These are phyloP conservation scores for Cinara cedri DNA, from an alignment of 2,888 invertebrate species.

Conservation along the genomic window DNA sequence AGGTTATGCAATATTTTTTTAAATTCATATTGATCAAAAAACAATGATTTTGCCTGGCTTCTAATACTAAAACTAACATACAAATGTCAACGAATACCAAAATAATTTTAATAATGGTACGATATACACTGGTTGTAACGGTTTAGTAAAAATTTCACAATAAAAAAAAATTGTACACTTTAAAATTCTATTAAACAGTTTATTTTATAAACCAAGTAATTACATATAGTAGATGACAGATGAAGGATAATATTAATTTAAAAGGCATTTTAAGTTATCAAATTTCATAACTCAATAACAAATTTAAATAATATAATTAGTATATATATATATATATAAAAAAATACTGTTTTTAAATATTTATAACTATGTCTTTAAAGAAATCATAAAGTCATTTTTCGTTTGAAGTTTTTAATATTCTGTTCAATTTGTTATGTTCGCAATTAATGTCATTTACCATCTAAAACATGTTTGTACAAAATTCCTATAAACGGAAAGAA, in stretches of 20 bases:
- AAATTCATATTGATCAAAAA: too few species aligned
- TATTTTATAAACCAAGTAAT: slow-evolving; percentile 19
- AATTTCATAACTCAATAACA: not conserved
- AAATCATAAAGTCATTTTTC: slow-evolving; percentile 13
- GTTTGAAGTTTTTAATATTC: slow-evolving; percentile 2
- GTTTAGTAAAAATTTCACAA: not conserved
- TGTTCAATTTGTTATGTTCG: not conserved
- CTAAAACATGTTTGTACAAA: slow-evolving; percentile 54
- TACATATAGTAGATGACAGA: not conserved
- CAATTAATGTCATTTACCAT: not conserved
- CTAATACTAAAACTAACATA: too few species aligned
- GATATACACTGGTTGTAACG: too few species aligned
- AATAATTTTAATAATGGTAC: too few species aligned
- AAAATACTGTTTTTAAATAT: not conserved
- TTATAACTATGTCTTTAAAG: slow-evolving; percentile 13
- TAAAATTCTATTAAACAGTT: slow-evolving; percentile 16
- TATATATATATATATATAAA: slow-evolving; percentile 8
- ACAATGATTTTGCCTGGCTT: too few species aligned
- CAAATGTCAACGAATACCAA: too few species aligned
- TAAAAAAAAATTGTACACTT: not conserved
- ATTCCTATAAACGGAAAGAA: slow-evolving; percentile 6
- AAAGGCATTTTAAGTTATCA: not conserved
- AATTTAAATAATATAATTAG: not conserved
- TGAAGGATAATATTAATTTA: slow-evolving; percentile 10
- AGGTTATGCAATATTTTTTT: too few species aligned